phyloP scores from a whole-genome alignment of 2,888 invertebrate species.

The Agonopterix alstromeriana region DNA sequence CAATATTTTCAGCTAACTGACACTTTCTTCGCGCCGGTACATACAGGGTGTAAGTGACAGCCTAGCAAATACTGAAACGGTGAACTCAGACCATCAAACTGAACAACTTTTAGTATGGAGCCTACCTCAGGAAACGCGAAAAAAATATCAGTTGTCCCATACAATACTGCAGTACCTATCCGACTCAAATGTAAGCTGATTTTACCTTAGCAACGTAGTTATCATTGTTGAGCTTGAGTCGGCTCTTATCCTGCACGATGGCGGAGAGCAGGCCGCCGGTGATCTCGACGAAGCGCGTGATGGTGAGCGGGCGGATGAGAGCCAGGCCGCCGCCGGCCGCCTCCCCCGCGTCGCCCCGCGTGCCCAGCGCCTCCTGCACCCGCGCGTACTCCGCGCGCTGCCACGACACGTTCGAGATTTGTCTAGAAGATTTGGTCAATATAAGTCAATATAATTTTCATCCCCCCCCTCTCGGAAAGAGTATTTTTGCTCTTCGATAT shows the following conservation, averaged over 20 bases:
- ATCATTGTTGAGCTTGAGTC: constrained; percentile 49
- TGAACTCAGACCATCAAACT: too few species aligned
- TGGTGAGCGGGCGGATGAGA: constrained; percentile 61
- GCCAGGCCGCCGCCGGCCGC: constrained; percentile 28
- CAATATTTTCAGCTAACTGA: too few species aligned
- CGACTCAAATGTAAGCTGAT: neutral
- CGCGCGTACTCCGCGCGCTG: constrained; percentile 42
- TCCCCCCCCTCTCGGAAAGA: too few species aligned
- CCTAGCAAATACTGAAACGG: too few species aligned
- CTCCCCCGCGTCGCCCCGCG: constrained; percentile 19
- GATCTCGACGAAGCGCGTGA: constrained; percentile 63
- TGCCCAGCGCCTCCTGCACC: constrained; percentile 30
- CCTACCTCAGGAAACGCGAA: too few species aligned
- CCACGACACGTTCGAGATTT: constrained; percentile 46
- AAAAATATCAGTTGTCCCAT: too few species aligned
- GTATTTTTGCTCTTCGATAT: too few species aligned
- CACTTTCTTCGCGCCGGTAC: too few species aligned
- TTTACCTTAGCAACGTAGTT: constrained; percentile 68
- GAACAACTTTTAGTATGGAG: too few species aligned
- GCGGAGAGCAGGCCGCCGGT: constrained; percentile 35
- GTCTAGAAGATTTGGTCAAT: constrained; percentile 25
- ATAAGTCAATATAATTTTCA: too few species aligned
- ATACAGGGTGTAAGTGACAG: too few species aligned
- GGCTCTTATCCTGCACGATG: constrained; percentile 18
- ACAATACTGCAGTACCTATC: too few species aligned